Evolutionary conservation across 2,113 vertebrate species (phyloP).

Genomic region (Nicator chloris): DNA sequence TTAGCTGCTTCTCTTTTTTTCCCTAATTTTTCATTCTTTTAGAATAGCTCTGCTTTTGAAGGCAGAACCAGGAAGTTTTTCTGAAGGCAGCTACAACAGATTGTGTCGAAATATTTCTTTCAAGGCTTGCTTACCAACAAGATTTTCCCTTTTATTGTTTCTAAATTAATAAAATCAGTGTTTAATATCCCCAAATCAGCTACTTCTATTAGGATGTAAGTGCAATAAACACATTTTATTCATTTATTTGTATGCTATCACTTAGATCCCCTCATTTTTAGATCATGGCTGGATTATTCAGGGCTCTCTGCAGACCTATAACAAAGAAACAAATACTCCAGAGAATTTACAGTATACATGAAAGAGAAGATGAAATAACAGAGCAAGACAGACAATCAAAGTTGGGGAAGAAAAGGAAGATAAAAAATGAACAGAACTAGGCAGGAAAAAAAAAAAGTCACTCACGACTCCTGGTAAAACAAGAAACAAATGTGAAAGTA

Average conservation of each 20-base stretch:
- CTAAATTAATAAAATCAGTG: neutral
- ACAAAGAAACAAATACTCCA: neutral
- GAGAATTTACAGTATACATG: conserved; percentile 23
- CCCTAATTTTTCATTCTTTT: neutral
- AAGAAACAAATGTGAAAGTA: neutral
- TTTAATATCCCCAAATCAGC: neutral
- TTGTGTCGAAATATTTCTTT: neutral
- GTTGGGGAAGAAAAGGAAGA: neutral
- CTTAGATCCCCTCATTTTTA: neutral
- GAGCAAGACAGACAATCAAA: neutral
- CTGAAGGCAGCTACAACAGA: neutral
- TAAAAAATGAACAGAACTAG: neutral
- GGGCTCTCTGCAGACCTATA: neutral
- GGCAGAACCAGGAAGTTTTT: neutral
- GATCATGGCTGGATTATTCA: neutral
- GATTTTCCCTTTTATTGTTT: neutral
- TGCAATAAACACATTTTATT: neutral
- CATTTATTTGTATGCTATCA: neutral
- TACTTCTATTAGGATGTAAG: neutral
- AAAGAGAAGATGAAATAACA: conserved; percentile 18
- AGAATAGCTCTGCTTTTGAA: neutral
- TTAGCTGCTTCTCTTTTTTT: neutral
- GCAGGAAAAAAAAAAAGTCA: neutral
- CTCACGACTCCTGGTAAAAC: neutral
- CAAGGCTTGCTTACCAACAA: neutral